These are phyloP conservation scores for Norana najaformis DNA, from an alignment of 2,888 invertebrate genomes.

Conservation along the genomic window DNA sequence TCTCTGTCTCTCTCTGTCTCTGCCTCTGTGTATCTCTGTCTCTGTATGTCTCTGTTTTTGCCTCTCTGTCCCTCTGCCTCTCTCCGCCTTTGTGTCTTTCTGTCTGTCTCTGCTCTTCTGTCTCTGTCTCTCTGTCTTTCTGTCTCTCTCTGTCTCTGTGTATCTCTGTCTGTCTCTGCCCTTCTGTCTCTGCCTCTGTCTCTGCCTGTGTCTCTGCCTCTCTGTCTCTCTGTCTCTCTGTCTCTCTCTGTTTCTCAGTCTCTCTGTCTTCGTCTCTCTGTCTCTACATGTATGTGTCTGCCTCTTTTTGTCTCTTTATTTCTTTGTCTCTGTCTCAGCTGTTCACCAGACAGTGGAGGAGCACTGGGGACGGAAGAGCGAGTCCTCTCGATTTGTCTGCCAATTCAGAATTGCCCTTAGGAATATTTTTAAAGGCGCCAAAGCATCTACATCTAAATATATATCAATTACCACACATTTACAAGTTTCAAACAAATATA, in stretches of 20 bases:
- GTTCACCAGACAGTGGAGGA: too few species aligned
- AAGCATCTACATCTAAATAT: background rate
- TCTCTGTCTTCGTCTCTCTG: background rate
- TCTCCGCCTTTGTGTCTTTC: too few species aligned
- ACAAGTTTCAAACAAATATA: background rate
- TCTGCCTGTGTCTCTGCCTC: too few species aligned
- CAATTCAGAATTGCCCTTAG: background rate
- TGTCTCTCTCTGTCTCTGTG: background rate
- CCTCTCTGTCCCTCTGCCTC: too few species aligned
- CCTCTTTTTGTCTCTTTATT: background rate
- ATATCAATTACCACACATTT: background rate
- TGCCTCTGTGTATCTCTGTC: background rate
- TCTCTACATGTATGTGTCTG: background rate
- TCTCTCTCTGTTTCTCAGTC: too few species aligned
- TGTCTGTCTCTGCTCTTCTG: too few species aligned
- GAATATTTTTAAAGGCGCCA: background rate
- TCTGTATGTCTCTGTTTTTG: background rate
- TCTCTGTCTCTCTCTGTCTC: background rate
- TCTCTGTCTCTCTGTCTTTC: background rate
- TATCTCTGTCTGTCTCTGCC: background rate
- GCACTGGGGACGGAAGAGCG: too few species aligned
- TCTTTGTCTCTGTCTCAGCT: too few species aligned
- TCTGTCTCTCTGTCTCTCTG: too few species aligned
- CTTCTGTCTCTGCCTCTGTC: too few species aligned
- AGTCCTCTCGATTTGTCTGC: too few species aligned